These are phyloP conservation scores for Eidolon dupreanum DNA, from an alignment of 2,797 vertebrate genomes.

Conservation along the genomic window DNA sequence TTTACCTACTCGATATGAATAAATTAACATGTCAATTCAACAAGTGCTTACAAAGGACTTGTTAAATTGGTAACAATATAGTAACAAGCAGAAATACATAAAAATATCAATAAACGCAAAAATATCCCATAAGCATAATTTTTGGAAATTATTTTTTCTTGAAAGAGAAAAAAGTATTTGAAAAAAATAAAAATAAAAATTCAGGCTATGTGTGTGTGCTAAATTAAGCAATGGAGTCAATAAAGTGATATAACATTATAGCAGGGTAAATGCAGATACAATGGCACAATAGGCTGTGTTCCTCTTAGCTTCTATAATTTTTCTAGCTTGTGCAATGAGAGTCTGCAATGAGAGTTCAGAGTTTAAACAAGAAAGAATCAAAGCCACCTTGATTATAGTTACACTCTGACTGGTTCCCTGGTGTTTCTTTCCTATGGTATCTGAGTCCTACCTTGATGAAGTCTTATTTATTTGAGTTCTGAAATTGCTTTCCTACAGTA, in stretches of 20 bases:
- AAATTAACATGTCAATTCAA: neutral
- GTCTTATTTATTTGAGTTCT: neutral
- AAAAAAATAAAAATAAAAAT: neutral
- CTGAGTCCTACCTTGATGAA: neutral
- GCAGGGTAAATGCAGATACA: neutral
- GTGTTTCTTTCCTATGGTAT: neutral
- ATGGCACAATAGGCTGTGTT: neutral
- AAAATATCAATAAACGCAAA: neutral
- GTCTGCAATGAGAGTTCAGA: neutral
- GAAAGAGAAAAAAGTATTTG: neutral
- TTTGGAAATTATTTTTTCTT: neutral
- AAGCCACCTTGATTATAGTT: neutral
- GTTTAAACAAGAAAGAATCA: slow-evolving; percentile 2
- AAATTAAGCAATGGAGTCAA: neutral
- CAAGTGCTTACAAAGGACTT: neutral
- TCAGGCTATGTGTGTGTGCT: neutral
- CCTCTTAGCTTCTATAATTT: neutral
- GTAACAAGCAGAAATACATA: neutral
- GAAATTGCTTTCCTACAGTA: neutral
- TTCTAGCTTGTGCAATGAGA: neutral
- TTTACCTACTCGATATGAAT: neutral
- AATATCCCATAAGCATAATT: neutral
- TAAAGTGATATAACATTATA: neutral
- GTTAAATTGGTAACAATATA: neutral
- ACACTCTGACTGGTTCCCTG: neutral